Evolutionary conservation across 1,140 invertebrate genomes (phyloP).

Genomic region (Parapsyche elsis): DNA sequence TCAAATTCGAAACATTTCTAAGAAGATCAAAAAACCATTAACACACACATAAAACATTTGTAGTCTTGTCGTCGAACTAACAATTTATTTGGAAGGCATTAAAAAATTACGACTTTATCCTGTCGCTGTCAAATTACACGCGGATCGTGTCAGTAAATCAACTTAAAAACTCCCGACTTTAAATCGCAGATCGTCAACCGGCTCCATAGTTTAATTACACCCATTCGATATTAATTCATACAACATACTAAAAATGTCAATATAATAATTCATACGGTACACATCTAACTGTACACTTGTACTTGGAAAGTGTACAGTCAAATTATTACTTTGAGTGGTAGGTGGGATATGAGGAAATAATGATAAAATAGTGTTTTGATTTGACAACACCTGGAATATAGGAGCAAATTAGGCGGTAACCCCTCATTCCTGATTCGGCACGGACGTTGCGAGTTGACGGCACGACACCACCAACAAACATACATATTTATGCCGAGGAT

Average conservation of each 20-base stretch:
- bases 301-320: no score
- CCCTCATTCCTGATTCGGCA: constrained; percentile 54
- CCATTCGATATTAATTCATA: no score
- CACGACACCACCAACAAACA: constrained; percentile 42
- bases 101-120: constrained; percentile 48
- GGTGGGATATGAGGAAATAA: no score
- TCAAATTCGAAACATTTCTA: background rate
- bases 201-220: background rate
- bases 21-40: constrained; percentile 17
- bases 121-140: constrained; percentile 45
- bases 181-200: background rate
- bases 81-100: constrained; percentile 43
- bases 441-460: constrained; percentile 39
- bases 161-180: constrained; percentile 30
- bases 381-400: constrained; percentile 38
- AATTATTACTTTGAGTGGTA: no score
- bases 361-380: background rate
- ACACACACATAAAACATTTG: constrained; percentile 28
- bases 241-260: no score
- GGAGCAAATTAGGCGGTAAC: constrained; percentile 48
- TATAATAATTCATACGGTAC: no score
- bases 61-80: constrained; percentile 42
- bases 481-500: constrained; percentile 49
- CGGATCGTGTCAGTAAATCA: constrained; percentile 45
- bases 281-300: no score